A percentile compares a stretch with the other conserved stretches of the same genome.
Evolutionary conservation across 2,113 vertebrate genomes (phyloP).

Genomic region (Girardinichthys multiradiatus): DNA sequence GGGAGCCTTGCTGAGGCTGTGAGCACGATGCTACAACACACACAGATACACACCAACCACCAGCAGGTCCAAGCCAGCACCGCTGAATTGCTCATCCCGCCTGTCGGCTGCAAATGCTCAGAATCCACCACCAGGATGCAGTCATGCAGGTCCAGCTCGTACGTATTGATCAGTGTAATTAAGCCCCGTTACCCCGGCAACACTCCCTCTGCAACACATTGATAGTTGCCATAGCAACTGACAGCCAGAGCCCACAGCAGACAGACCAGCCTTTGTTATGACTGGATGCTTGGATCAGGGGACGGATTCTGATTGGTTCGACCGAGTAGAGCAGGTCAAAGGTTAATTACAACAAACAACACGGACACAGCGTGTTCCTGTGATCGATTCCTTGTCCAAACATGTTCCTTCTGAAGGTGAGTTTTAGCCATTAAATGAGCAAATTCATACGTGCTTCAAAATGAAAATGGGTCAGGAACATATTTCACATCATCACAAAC

Average conservation of each 20-base stretch:
- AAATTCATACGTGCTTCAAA: too few relatives aligned
- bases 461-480: too few relatives aligned
- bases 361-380: too few relatives aligned
- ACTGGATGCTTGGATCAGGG: conserved; percentile 39
- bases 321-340: conserved; percentile 6
- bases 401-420: too few relatives aligned
- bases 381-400: too few relatives aligned
- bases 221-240: conserved; percentile 78
- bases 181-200: conserved; percentile 79
- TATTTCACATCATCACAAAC: too few relatives aligned
- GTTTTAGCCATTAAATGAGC: too few relatives aligned
- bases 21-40: neutral
- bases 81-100: neutral
- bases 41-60: neutral
- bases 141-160: conserved; percentile 34
- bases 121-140: conserved; percentile 6
- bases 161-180: conserved; percentile 71
- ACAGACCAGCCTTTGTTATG: conserved; percentile 36
- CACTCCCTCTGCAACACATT: conserved; percentile 70
- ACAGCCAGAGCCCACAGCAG: conserved; percentile 48
- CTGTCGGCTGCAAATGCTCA: neutral
- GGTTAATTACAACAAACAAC: neutral
- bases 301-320: conserved; percentile 13
- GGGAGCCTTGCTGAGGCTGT: conserved; percentile 34
- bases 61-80: conserved; percentile 1